A percentile compares a stretch with the other conserved stretches of the same genome.
Conservation (phyloP, 1,140 invertebrate species). For the Hirudo medicinalis region DNA sequence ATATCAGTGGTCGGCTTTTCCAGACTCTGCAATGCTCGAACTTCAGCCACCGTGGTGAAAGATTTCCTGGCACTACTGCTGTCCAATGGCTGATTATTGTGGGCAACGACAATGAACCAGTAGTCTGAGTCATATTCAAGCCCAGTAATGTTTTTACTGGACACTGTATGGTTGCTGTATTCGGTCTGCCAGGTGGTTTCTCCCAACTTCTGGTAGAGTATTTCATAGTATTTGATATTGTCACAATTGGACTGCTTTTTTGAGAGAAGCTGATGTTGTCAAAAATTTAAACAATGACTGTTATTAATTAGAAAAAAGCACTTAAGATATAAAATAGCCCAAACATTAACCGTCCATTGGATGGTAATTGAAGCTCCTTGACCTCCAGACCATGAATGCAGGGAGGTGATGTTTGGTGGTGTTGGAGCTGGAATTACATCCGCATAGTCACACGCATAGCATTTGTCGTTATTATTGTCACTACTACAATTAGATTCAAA, state of each 20-base stretch:
- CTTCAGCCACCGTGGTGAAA: conserved; percentile 15
- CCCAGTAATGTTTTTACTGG: conserved; percentile 14
- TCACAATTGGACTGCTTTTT: conserved; percentile 20
- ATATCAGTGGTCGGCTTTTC: not conserved
- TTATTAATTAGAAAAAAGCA: too few relatives aligned
- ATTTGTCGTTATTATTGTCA: too few relatives aligned
- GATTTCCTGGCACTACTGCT: conserved; percentile 11
- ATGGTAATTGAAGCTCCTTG: too few relatives aligned
- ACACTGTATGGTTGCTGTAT: not conserved
- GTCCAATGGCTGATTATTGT: conserved; percentile 19
- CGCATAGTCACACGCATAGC: too few relatives aligned
- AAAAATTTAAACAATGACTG: too few relatives aligned
- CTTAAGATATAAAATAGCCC: too few relatives aligned
- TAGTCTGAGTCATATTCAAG: conserved; percentile 18
- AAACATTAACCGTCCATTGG: too few relatives aligned
- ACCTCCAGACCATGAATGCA: too few relatives aligned
- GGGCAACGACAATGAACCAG: conserved; percentile 19
- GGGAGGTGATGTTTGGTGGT: too few relatives aligned
- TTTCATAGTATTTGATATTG: conserved; percentile 20
- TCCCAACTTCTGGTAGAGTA: conserved; percentile 18
- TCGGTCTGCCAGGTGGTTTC: conserved; percentile 8
- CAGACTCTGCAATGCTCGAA: conserved; percentile 6
- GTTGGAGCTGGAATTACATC: too few relatives aligned
- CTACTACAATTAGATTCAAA: too few relatives aligned
- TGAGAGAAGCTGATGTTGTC: not conserved